Base-by-base conservation (phyloP, 2,113 vertebrate species). In the Ptilonorhynchus violaceus region DNA sequence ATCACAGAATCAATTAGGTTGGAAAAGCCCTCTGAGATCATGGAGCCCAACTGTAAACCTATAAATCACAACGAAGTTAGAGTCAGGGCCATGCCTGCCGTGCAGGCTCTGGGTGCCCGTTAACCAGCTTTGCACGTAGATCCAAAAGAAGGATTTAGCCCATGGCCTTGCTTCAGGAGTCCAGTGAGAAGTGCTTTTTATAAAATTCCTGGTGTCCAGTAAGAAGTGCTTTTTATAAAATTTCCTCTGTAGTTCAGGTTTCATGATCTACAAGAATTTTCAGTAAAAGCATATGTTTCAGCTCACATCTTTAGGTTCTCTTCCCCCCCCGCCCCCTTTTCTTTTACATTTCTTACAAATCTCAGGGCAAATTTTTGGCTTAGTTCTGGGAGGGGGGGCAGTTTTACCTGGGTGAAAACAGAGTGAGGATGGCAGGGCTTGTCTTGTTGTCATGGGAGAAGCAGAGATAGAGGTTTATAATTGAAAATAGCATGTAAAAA, bases 401-500 rank as follows among this genome's bases (percentile, higher is more conserved):
- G 24, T 93, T 93, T 86, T 75, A 90, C 76, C 83, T 96, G 50
- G 5, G 8, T 83, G 21, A 70, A 95, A 79, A 35, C 55, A 22
- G 64, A 64, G n/a, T n/a, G 41, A 79, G 56, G 49, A 39, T 91
- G 60, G 19, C 0, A 0, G 49, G 41, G 35, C 62, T 77, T 82
- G 41, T 72, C 22, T 93, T 68, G 15, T 60, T 89, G 23, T 49
- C 63, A 21, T 10, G 20, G 25, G 15, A 49, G 44, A 78, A 66
- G 22, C 3, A 2, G 47, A 33, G 58, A 14, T 13, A 30, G 31
- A 62, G 50, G 55, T 49, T 81, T 89, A 25, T 79, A 80, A 41
- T 69, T 42, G 50, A 93, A 94, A 93, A 93, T 66, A 50, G 66
- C 1, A 1, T 20, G 24, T 70, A 72, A 90, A 92, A 89, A 94